Evolutionary conservation across 23 tunicate genomes (phyloP).

Genomic region (Ascidia mentula): DNA sequence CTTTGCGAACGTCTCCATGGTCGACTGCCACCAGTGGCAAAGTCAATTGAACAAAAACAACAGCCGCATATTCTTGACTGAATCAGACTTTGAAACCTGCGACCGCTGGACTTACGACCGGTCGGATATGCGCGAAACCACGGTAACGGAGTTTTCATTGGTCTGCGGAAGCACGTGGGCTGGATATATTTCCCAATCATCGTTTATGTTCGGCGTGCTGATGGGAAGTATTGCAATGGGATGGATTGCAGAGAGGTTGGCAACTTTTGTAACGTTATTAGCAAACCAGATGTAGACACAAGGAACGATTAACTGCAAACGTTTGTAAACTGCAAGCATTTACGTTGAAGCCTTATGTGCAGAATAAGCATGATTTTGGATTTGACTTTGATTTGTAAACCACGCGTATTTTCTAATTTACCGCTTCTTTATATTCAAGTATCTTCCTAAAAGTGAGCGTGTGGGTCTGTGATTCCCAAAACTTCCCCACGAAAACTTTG

Average conservation of each 20-base stretch:
- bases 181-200: constrained; percentile 36
- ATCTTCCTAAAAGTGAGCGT: too few species aligned
- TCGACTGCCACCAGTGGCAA: background rate
- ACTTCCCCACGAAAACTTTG: too few species aligned
- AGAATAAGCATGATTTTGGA: too few species aligned
- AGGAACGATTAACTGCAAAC: too few species aligned
- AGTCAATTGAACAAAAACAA: background rate
- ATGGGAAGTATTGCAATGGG: constrained; percentile 41
- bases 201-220: constrained; percentile 49
- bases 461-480: too few species aligned
- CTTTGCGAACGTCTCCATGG: background rate
- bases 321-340: too few species aligned
- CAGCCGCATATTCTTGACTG: background rate
- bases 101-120: constrained; percentile 37
- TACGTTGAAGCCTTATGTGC: too few species aligned
- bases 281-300: too few species aligned
- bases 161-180: constrained; percentile 44
- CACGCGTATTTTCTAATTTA: too few species aligned
- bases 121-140: constrained; percentile 34
- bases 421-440: too few species aligned
- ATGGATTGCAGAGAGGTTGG: constrained; percentile 50
- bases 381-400: too few species aligned
- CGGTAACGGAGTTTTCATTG: constrained; percentile 45
- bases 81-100: constrained; percentile 11
- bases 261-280: too few species aligned